Percentiles rank a stretch among this genome's conserved stretches.
phyloP scores from a whole-genome alignment of 2,113 vertebrate species.

The Romanogobio albipinnatus region DNA sequence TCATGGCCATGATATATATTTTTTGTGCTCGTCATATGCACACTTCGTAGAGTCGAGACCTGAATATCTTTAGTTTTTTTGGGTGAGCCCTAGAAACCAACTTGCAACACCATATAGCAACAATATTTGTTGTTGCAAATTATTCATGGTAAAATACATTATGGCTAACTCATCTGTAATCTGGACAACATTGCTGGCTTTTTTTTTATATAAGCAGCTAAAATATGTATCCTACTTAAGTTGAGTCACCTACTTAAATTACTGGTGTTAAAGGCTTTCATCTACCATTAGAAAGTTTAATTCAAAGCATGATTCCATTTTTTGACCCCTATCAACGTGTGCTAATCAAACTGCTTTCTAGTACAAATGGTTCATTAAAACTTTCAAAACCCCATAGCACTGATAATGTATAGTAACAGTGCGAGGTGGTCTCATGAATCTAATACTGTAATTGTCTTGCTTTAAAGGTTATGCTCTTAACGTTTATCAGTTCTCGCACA shows the following conservation, averaged over 20 bases:
- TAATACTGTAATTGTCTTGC: neutral
- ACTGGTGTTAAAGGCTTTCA: neutral
- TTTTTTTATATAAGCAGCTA: neutral
- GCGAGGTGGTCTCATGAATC: conserved; percentile 10
- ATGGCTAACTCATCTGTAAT: neutral
- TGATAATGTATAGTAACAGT: conserved; percentile 17
- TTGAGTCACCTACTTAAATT: neutral
- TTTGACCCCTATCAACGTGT: neutral
- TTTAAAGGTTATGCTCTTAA: conserved; percentile 9
- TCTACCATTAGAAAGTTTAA: neutral
- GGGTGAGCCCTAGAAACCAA: too few species aligned
- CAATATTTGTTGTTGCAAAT: too few species aligned
- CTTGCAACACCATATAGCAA: too few species aligned
- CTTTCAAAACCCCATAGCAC: neutral
- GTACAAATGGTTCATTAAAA: conserved; percentile 31
- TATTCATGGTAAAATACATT: neutral
- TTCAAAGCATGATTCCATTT: neutral
- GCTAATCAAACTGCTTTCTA: conserved; percentile 20
- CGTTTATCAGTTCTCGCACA: neutral
- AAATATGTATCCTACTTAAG: neutral
- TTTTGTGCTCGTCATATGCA: too few species aligned
- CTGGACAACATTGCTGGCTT: neutral
- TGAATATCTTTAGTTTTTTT: too few species aligned
- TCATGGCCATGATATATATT: too few species aligned
- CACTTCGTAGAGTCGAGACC: too few species aligned